Evolutionary conservation across 2,888 invertebrate species (phyloP).

Genomic region (Alviniconcha strummeri): DNA sequence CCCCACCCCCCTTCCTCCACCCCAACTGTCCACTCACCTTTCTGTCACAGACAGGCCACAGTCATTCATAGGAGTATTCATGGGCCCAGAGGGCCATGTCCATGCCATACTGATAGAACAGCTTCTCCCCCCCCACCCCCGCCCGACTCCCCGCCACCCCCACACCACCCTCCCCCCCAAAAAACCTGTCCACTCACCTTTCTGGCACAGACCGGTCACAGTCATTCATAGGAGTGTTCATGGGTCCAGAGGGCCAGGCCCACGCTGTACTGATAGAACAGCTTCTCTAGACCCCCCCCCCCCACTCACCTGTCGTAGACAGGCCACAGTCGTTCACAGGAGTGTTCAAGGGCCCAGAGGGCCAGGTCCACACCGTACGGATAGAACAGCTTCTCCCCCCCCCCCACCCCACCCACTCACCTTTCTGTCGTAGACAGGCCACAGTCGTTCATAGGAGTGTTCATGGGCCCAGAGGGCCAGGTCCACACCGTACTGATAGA

Average conservation of each 20-base stretch:
- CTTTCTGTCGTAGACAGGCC: conserved; percentile 91
- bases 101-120: conserved; percentile 92
- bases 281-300: conserved; percentile 79
- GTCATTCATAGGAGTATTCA: conserved; percentile 96
- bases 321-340: conserved; percentile 96
- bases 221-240: conserved; percentile 96
- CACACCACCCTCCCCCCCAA: conserved; percentile 42
- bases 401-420: conserved; percentile 61
- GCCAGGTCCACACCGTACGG: conserved; percentile 93
- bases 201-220: conserved; percentile 94
- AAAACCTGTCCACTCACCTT: conserved; percentile 73
- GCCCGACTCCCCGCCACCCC: no score
- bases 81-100: conserved; percentile 97
- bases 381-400: conserved; percentile 82
- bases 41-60: conserved; percentile 94
- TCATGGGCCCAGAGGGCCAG: conserved; percentile 97
- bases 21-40: no score
- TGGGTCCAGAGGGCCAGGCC: conserved; percentile 97
- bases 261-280: conserved; percentile 92
- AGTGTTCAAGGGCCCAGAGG: conserved; percentile 98
- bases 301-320: conserved; percentile 85
- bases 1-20: no score
- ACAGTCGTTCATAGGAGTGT: conserved; percentile 96
- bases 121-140: conserved; percentile 91
- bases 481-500: conserved; percentile 93